phyloP scores from a whole-genome alignment of 2,888 invertebrate species.

The Drosophila colorata region DNA sequence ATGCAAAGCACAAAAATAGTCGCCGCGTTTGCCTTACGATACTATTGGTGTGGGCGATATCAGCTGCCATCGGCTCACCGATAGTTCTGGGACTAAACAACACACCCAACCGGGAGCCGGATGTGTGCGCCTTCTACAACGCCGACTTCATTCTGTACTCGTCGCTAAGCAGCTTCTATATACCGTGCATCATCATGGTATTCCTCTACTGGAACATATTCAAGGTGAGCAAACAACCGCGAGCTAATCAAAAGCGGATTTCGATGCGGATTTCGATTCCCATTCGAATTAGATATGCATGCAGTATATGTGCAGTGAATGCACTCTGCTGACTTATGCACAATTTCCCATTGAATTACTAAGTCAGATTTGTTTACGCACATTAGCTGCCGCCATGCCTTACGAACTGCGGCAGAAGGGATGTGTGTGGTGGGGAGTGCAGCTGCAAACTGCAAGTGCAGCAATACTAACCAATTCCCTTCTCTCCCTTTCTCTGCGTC shows the following conservation, averaged over 20 bases:
- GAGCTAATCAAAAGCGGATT: conserved; percentile 67
- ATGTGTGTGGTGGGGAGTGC: neutral
- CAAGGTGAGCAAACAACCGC: conserved; percentile 88
- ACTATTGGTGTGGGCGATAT: conserved; percentile 97
- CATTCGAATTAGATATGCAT: conserved; percentile 7
- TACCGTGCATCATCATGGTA: conserved; percentile 99
- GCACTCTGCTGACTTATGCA: conserved; percentile 60
- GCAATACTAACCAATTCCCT: conserved; percentile 28
- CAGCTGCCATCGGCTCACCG: conserved; percentile 97
- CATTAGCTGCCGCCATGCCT: conserved; percentile 22
- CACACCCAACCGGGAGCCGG: conserved; percentile 92
- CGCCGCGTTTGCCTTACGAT: conserved; percentile 97
- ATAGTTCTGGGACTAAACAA: conserved; percentile 98
- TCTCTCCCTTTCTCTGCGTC: neutral
- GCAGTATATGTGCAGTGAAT: conserved; percentile 9
- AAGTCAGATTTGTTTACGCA: conserved; percentile 39
- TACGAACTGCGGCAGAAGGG: neutral
- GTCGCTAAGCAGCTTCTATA: conserved; percentile 99
- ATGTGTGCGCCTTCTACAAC: conserved; percentile 98
- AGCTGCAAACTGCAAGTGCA: conserved; percentile 20
- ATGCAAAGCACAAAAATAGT: conserved; percentile 99
- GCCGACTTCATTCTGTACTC: conserved; percentile 99
- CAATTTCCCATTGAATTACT: conserved; percentile 47
- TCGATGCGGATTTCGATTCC: conserved; percentile 19
- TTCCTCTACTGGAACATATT: conserved; percentile 99